Evolutionary conservation across 2,113 vertebrate species (phyloP).

Genomic region (Oreotrochilus melanogaster): DNA sequence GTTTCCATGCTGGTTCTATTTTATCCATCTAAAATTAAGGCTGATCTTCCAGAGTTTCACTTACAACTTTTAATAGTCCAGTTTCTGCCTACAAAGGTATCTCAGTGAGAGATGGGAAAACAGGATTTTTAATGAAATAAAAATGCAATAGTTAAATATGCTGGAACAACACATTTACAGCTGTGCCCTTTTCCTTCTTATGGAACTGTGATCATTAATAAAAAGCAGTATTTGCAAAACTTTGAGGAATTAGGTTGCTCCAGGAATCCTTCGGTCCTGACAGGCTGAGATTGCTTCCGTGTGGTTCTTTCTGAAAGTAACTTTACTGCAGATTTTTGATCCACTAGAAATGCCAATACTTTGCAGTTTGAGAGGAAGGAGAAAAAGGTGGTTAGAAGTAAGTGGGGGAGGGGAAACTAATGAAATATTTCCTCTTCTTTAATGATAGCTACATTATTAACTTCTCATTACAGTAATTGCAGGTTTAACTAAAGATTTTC

Average conservation of each 20-base stretch:
- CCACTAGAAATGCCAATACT: neutral
- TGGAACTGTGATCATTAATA: neutral
- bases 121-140: neutral
- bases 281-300: neutral
- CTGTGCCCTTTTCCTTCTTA: neutral
- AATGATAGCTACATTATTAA: constrained; percentile 48
- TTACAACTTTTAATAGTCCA: neutral
- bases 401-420: neutral
- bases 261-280: neutral
- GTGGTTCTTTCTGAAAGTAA: neutral
- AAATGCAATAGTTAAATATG: neutral
- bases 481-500: constrained; percentile 48
- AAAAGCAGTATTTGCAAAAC: neutral
- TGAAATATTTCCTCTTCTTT: constrained; percentile 21
- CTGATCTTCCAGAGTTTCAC: neutral
- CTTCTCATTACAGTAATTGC: constrained; percentile 61
- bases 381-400: neutral
- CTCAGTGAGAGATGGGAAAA: neutral
- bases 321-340: neutral
- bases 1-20: neutral
- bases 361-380: neutral
- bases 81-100: neutral
- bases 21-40: neutral
- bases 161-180: neutral
- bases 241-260: neutral